Percentiles rank a stretch among this genome's conserved stretches.
Conservation (phyloP, 2,888 invertebrate species). For the Macrosoma leucophasiata region DNA sequence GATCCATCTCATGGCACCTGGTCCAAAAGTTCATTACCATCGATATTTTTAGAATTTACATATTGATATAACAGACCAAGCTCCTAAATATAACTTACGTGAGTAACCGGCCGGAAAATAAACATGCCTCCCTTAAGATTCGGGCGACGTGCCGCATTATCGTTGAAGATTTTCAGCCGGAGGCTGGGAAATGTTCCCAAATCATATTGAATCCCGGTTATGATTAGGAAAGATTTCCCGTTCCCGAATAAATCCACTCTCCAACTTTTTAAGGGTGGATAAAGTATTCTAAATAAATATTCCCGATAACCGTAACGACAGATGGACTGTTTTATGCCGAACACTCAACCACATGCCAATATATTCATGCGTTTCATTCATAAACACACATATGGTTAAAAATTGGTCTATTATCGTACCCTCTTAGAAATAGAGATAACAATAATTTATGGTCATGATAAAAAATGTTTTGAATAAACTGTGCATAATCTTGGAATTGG, state of each 20-base stretch:
- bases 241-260: too few relatives aligned
- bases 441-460: slow-evolving; percentile 30
- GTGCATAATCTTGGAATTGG: slow-evolving; percentile 16
- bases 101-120: slow-evolving; percentile 60
- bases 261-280: too few relatives aligned
- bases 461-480: slow-evolving; percentile 32
- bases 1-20: too few relatives aligned
- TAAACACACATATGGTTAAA: slow-evolving; percentile 46
- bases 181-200: slow-evolving; percentile 42
- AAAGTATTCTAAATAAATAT: too few relatives aligned
- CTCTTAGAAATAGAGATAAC: slow-evolving; percentile 30
- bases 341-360: slow-evolving; percentile 46
- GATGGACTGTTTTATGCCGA: slow-evolving; percentile 30
- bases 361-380: slow-evolving; percentile 32
- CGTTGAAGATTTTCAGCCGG: slow-evolving; percentile 42
- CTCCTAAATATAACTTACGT: slow-evolving; percentile 37
- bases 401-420: slow-evolving; percentile 38
- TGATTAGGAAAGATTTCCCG: slow-evolving; percentile 49
- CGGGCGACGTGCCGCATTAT: slow-evolving; percentile 33
- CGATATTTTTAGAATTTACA: neutral
- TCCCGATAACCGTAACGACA: too few relatives aligned
- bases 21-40: slow-evolving; percentile 7
- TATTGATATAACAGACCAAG: slow-evolving; percentile 1
- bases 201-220: slow-evolving; percentile 58
- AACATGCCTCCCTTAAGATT: slow-evolving; percentile 49